phyloP scores from a whole-genome alignment of 2,888 invertebrate genomes.

The Creontiades dilutus region DNA sequence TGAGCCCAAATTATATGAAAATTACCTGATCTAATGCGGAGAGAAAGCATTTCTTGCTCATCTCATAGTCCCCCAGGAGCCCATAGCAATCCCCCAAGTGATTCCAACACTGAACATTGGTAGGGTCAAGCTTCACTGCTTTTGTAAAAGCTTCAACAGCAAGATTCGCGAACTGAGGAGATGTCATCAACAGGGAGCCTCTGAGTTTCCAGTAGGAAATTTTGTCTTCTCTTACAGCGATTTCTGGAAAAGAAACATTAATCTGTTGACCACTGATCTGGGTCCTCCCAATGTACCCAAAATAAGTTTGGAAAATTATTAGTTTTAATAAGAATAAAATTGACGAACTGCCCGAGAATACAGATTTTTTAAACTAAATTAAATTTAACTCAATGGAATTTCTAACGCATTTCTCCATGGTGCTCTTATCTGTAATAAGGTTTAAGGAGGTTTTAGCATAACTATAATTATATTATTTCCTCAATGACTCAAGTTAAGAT shows the following conservation, averaged over 20 bases:
- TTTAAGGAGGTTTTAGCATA: too few species aligned
- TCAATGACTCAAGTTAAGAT: too few species aligned
- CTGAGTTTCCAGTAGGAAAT: constrained; percentile 85
- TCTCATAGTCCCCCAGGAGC: constrained; percentile 89
- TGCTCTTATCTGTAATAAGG: too few species aligned
- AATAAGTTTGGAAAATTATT: background rate
- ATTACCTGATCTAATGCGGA: constrained; percentile 83
- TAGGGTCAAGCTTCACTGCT: constrained; percentile 91
- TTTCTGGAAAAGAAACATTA: background rate
- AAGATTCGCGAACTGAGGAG: constrained; percentile 83
- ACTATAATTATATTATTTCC: too few species aligned
- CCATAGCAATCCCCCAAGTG: constrained; percentile 93
- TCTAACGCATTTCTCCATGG: too few species aligned
- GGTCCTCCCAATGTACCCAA: too few species aligned
- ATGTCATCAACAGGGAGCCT: constrained; percentile 87
- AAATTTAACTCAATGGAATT: too few species aligned
- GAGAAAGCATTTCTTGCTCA: constrained; percentile 90
- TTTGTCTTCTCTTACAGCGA: constrained; percentile 62
- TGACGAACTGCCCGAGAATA: background rate
- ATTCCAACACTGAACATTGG: constrained; percentile 91
- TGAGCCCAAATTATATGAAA: too few species aligned
- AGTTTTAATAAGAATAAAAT: background rate
- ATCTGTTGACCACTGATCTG: background rate
- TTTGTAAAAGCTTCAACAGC: constrained; percentile 88
- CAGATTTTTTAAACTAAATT: too few species aligned